Percentiles rank a stretch among this genome's conserved stretches.
Evolutionary conservation across 2,113 vertebrate genomes (phyloP).

Genomic region (Malurus alboscapulatus): DNA sequence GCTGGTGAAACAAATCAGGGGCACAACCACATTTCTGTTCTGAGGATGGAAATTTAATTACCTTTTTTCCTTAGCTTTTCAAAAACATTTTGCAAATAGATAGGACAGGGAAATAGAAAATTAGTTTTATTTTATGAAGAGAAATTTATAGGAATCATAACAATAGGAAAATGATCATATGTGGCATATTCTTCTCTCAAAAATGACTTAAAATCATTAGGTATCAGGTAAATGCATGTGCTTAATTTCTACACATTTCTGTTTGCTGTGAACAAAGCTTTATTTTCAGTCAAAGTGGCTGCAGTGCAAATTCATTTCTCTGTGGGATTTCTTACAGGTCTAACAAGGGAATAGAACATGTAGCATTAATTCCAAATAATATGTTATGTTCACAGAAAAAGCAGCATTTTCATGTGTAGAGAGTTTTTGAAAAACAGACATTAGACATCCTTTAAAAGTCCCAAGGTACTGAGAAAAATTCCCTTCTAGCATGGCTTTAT

Average conservation of each 20-base stretch:
- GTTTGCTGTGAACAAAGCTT: neutral
- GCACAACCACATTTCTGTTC: neutral
- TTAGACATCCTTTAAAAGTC: neutral
- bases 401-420: neutral
- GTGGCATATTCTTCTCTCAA: neutral
- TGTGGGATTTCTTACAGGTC: neutral
- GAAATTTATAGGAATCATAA: neutral
- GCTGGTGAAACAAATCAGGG: neutral
- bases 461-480: neutral
- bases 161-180: neutral
- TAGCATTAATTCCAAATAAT: neutral
- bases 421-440: neutral
- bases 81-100: neutral
- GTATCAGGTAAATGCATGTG: neutral
- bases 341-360: neutral
- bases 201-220: neutral
- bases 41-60: neutral
- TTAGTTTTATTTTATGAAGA: neutral
- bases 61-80: neutral
- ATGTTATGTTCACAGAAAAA: neutral
- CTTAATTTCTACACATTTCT: neutral
- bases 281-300: neutral
- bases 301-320: neutral
- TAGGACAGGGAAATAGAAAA: neutral
- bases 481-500: neutral